A percentile compares a stretch with the other conserved stretches of the same genome.
These are phyloP conservation scores for Hexactinellida sp. DNA, from an alignment of 37 sponge, comb jelly and placozoan species.

Conservation along the genomic window DNA sequence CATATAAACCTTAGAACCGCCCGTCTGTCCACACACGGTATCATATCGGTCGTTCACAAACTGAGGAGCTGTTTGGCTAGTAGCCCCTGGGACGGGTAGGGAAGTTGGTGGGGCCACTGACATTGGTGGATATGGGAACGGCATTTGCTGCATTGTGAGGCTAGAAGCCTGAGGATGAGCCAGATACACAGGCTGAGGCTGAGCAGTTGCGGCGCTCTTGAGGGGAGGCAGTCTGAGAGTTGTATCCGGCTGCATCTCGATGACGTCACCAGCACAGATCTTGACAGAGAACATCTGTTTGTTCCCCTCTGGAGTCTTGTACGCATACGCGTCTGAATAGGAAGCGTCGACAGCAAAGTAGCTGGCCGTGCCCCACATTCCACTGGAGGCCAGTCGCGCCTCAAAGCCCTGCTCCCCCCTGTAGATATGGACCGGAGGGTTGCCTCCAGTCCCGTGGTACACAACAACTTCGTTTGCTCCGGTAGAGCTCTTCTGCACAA, in stretches of 20 bases:
- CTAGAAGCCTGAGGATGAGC: not conserved
- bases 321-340: constrained; percentile 52
- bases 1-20: constrained; percentile 53
- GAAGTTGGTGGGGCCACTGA: too few species aligned
- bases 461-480: constrained; percentile 44
- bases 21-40: constrained; percentile 58
- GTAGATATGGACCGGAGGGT: constrained; percentile 46
- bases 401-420: constrained; percentile 65
- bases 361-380: constrained; percentile 72
- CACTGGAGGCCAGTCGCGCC: constrained; percentile 41
- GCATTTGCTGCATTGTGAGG: not conserved
- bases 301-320: constrained; percentile 19
- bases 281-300: constrained; percentile 54
- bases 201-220: constrained; percentile 16
- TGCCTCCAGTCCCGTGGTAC: constrained; percentile 65
- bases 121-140: not conserved
- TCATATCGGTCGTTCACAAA: constrained; percentile 43
- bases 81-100: not conserved
- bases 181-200: not conserved
- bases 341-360: constrained; percentile 83
- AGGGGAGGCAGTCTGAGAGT: constrained; percentile 52
- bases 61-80: constrained; percentile 26
- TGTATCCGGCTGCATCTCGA: constrained; percentile 20
- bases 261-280: constrained; percentile 57
- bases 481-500: constrained; percentile 43